Evolutionary conservation across 1,140 invertebrate genomes (phyloP).

Genomic region (Subanguina moxae): DNA sequence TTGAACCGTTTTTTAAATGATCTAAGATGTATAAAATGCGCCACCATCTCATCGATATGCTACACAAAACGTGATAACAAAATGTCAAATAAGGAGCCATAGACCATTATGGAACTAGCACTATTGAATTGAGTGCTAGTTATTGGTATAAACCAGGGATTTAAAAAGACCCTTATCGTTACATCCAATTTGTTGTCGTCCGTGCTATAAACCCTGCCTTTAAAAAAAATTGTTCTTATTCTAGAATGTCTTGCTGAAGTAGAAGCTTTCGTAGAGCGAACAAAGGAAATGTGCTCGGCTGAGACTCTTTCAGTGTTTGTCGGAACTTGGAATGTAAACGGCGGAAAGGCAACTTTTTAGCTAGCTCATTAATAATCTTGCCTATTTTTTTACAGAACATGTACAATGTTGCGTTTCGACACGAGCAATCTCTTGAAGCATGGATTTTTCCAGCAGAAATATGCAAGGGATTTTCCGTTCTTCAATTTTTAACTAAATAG

Average conservation of each 20-base stretch:
- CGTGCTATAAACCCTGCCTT: too few relatives aligned
- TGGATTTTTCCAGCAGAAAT: conserved; percentile 77
- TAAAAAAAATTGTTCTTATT: conserved; percentile 28
- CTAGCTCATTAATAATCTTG: too few relatives aligned
- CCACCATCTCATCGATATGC: too few relatives aligned
- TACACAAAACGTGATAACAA: too few relatives aligned
- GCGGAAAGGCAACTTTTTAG: conserved; percentile 70
- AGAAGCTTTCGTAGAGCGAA: conserved; percentile 65
- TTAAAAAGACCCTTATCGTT: too few relatives aligned
- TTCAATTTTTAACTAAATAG: conserved; percentile 12
- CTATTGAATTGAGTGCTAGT: too few relatives aligned
- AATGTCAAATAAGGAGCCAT: too few relatives aligned
- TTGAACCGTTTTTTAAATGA: too few relatives aligned
- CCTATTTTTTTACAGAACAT: conserved; percentile 35
- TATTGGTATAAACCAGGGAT: too few relatives aligned
- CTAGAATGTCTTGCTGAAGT: conserved; percentile 63
- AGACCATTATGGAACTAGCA: too few relatives aligned
- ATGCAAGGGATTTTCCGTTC: conserved; percentile 7
- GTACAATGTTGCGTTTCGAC: conserved; percentile 86
- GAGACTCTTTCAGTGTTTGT: conserved; percentile 75
- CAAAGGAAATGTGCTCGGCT: conserved; percentile 75
- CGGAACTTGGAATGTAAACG: conserved; percentile 98
- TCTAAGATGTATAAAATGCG: too few relatives aligned
- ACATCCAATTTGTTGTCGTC: too few relatives aligned
- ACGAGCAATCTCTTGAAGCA: conserved; percentile 79